phyloP scores from a whole-genome alignment of 2,113 vertebrate genomes.

The Raja brachyura region DNA sequence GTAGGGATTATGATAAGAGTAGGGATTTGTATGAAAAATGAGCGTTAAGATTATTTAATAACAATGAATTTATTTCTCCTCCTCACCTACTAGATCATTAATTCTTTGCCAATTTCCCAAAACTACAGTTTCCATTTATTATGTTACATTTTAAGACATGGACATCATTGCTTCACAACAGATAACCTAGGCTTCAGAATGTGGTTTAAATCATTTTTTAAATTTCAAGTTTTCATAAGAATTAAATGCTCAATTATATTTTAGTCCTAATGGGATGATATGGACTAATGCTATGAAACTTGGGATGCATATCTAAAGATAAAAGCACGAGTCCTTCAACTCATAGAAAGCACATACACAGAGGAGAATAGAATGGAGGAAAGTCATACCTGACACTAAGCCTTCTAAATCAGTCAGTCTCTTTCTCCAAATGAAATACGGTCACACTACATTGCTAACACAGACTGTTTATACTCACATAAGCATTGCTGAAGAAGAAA shows the following conservation, averaged over 20 bases:
- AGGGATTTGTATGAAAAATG: neutral
- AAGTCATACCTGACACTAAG: conserved; percentile 25
- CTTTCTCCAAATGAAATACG: conserved; percentile 19
- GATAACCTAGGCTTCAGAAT: neutral
- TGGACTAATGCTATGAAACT: neutral
- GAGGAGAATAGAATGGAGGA: neutral
- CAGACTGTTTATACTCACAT: conserved; percentile 25
- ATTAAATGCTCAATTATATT: neutral
- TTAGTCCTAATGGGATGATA: neutral
- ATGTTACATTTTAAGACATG: too few species aligned
- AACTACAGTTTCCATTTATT: too few species aligned
- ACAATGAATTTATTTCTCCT: neutral
- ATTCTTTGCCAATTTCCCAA: too few species aligned
- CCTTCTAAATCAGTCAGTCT: neutral
- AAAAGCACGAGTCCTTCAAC: neutral
- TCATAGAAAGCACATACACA: neutral
- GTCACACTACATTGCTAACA: conserved; percentile 30
- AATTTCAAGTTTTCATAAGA: neutral
- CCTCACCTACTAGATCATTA: too few species aligned
- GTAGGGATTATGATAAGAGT: neutral
- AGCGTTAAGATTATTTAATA: neutral
- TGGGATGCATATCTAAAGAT: neutral
- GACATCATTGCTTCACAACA: too few species aligned
- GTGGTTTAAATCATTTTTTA: neutral
- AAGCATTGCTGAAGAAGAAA: conserved; percentile 16